Base-by-base conservation (phyloP, 1,140 invertebrate species). In the Belonocnema kinseyi region DNA sequence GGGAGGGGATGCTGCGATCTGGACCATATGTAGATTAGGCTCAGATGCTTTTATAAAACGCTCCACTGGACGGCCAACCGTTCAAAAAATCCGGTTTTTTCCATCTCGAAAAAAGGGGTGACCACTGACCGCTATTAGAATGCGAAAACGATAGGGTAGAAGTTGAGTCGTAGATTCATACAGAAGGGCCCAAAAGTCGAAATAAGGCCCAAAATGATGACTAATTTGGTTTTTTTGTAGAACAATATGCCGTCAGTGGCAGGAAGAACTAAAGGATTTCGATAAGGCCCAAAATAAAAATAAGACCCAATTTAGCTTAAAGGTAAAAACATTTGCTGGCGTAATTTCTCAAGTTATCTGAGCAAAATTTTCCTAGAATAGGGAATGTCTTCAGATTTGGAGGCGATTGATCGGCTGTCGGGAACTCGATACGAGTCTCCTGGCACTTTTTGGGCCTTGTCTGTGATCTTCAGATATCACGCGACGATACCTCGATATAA, bases 11-110 rank as follows among this genome's bases (percentile, higher is more conserved):
- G 86, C 81, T 81, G 81, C 81, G 82, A 86, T 84, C 79, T 87
- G 88, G 87, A 89, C 87, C 89, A 86, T 91, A 91, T 91, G 90
- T 88, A 91, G 87, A 91, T 90, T 85, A 87, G 88, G 85, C 83
- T 85, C 85, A 90, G 87, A 90, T 89, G 89, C 87, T 86, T 86
- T 83, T 77, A 80, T 80, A 77, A 78, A 74, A 76, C 54, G 74
- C 79, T 74, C 66, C 75, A 74, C 58, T 71, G 73, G 71, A 76
- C 76, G 75, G 79, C 77, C 82, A 86, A 88, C 86, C 85, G 82
- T 79, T 82, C 77, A 83, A 83, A 83, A 86, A 88, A 88, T 87
- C 86, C 87, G 85, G 87, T 88, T 87, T 85, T 88, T 85, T 86
- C 84, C 85, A 84, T 85, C 84, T 83, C 79, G 80, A 82, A 83